Evolutionary conservation across 1,140 invertebrate species (phyloP), one percentile per base, ranked within the genome.

Genomic region (Luehdorfia chinensis): DNA sequence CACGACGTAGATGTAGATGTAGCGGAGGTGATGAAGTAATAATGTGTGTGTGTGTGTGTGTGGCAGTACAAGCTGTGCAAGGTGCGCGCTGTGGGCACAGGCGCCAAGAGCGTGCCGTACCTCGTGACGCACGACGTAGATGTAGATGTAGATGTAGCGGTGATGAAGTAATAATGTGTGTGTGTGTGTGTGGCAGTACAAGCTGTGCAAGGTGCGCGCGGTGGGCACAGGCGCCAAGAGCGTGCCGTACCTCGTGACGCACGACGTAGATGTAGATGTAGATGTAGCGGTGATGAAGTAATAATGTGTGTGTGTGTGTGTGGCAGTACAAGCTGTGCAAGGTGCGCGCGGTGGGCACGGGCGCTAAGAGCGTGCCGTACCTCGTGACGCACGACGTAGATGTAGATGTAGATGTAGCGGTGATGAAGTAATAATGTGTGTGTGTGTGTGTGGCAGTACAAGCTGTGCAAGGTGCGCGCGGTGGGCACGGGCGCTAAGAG

Each of bases 121-220:
- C 87, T 99, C 55, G 94, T 96, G 8, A 99, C 98, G 34, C 96
- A 98, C 73, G 98, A 99, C 84, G 98, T n/a, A n/a, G n/a, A n/a
- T n/a, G n/a, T n/a, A n/a, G n/a, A n/a, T n/a, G n/a, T n/a, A n/a
- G n/a, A n/a, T n/a, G n/a, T n/a, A n/a, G n/a, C n/a, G n/a, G n/a
- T n/a, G n/a, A n/a, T n/a, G n/a, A n/a, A n/a, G n/a, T n/a, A n/a
- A n/a, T n/a, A n/a, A n/a, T n/a, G n/a, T n/a, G n/a, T n/a, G n/a
- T n/a, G n/a, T n/a, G n/a, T n/a, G n/a, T n/a, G n/a, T n/a, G 3
- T 62, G 66, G 33, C 86, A 99, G 97, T 99, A 99, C 89, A 99
- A 99, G 89, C 88, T 99, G 61, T 99, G 97, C 90, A 97, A 98
- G 88, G 97, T 99, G 2, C 94, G 92, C 70, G 91, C 91, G 57